Percentiles rank a stretch among this genome's conserved stretches.
These are phyloP conservation scores for Hippocampus guttulatus DNA, from an alignment of 2,113 vertebrate genomes.

Conservation along the genomic window DNA sequence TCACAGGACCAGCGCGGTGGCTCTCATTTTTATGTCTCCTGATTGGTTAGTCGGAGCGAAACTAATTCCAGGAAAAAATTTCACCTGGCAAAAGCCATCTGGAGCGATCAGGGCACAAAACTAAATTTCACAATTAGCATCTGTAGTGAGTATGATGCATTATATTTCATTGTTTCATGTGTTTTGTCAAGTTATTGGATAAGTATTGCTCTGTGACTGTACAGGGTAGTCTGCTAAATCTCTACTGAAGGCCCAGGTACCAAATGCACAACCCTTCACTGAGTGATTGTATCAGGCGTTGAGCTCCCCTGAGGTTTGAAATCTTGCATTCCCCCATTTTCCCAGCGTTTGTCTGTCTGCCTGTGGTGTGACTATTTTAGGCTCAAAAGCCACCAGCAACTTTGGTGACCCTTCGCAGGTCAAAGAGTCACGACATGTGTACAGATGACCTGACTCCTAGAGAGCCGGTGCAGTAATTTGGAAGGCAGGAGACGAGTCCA, in stretches of 20 bases:
- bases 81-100: too few relatives aligned
- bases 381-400: constrained; percentile 61
- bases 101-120: too few relatives aligned
- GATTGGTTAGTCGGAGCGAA: too few relatives aligned
- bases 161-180: too few relatives aligned
- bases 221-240: too few relatives aligned
- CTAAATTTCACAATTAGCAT: too few relatives aligned
- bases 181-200: too few relatives aligned
- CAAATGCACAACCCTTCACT: not conserved
- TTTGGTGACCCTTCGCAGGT: constrained; percentile 38
- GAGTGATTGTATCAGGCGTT: constrained; percentile 27
- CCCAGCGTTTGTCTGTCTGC: constrained; percentile 37
- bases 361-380: constrained; percentile 48
- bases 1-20: too few relatives aligned
- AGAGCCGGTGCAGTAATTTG: constrained; percentile 50
- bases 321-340: constrained; percentile 41
- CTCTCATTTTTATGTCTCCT: too few relatives aligned
- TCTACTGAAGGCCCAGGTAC: not conserved
- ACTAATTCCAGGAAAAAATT: too few relatives aligned
- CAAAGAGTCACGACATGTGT: constrained; percentile 37
- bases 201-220: too few relatives aligned
- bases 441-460: constrained; percentile 51
- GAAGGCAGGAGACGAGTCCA: constrained; percentile 16
- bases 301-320: constrained; percentile 40
- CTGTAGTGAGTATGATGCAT: too few relatives aligned